Conservation (phyloP, 2,113 vertebrate species). For the Motacilla tschutschensis region DNA sequence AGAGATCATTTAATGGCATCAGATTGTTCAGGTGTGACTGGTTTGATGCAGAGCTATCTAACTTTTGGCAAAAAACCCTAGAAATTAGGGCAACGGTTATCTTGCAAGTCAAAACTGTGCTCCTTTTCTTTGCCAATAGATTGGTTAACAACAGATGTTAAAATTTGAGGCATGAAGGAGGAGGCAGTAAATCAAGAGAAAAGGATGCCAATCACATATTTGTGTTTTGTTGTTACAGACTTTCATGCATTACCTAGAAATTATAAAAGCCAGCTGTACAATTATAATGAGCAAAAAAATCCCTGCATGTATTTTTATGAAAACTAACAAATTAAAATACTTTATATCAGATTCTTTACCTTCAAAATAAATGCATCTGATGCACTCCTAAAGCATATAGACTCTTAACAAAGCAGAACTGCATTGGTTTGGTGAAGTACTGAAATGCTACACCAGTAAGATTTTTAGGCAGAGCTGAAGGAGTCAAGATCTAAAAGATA, state of each 20-base stretch:
- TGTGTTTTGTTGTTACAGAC: neutral
- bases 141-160: slow-evolving; percentile 5
- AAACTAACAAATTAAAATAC: neutral
- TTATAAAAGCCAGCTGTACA: neutral
- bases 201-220: slow-evolving; percentile 13
- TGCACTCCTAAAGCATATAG: neutral
- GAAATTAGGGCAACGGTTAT: slow-evolving; percentile 22
- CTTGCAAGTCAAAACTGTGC: slow-evolving; percentile 14
- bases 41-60: slow-evolving; percentile 16
- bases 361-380: neutral
- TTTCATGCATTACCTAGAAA: neutral
- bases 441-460: neutral
- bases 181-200: slow-evolving; percentile 34
- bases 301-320: neutral
- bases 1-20: slow-evolving; percentile 24
- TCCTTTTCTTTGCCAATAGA: neutral
- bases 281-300: neutral
- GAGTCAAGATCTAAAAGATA: neutral
- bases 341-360: neutral
- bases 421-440: neutral
- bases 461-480: neutral
- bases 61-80: slow-evolving; percentile 7
- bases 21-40: slow-evolving; percentile 5
- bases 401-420: neutral
- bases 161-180: slow-evolving; percentile 2